Evolutionary conservation across 2,888 invertebrate genomes (phyloP), one percentile per base, ranked within the genome.

Genomic region (Coelogynopora nodosa): DNA sequence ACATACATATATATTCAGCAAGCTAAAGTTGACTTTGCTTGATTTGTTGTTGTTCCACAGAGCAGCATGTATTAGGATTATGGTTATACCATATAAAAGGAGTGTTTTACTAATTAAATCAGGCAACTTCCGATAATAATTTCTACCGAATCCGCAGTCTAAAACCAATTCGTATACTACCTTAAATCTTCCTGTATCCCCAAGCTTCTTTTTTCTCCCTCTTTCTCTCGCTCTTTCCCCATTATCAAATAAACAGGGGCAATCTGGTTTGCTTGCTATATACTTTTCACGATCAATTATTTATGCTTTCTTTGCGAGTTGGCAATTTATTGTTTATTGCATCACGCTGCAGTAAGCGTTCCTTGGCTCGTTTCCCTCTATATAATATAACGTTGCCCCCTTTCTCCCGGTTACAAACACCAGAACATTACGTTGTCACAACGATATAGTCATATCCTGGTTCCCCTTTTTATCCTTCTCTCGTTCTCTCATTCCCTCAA

Each of bases 101-200:
- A 74, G 74, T 74, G 74, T 74, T 74, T 74, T 74, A 74, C 74
- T 74, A 74, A 74, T 74, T 74, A 74, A 74, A 74, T 74, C 74
- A 74, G 74, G 74, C 74, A 74, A 74, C 74, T 74, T 74, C 74
- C 74, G 74, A 74, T 74, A 13, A 74, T 74, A 74, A 74, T 74
- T 74, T 74, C 74, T 74, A 74, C 27, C 74, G 74, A 74, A 74
- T 74, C 74, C 23, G 23, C 5, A 13, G 27, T 10, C 27, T 74
- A 74, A 74, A 74, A 74, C 74, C 74, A 74, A 74, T 74, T 74
- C 23, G 74, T 74, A 74, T 74, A 49, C 74, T 74, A 23, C 23
- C 23, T 74, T 74, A 74, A 74, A 74, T 74, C 23, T 74, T 74
- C 74, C 74, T 26, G 2, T 26, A 74, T 23, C 5, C 23, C 74